Base-by-base conservation (phyloP, 2,888 invertebrate species). In the Melangyna quadrimaculata region DNA sequence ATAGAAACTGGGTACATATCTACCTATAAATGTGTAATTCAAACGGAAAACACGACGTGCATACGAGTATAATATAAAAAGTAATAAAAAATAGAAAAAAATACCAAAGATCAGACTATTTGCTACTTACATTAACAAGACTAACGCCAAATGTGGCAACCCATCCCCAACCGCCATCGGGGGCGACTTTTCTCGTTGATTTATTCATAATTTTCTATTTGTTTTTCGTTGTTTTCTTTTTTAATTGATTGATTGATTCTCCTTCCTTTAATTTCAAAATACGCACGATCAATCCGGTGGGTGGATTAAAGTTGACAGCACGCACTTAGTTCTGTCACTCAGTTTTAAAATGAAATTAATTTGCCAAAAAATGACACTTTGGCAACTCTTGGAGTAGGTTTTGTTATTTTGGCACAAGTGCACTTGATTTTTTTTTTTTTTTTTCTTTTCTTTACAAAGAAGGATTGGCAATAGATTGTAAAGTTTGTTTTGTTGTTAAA, bases 91-190 rank as follows among this genome's bases (percentile, higher is more conserved):
- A 43, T 14, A 53, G 37, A 70, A 8, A 43, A 17, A 53, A 43
- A 70, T 10, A 43, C 10, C 27, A 69, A 32, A 37, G 59, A 55
- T 61, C 6, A 45, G 29, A 17, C 19, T 59, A 8, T 19, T 29
- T 74, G 24, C 14, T 87, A 95, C 96, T 96, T 92, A 97, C 96
- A 93, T 96, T 97, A 89, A 96, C 95, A 91, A 97, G 93, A 91
- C 96, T 96, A 90, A 96, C 96, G 88, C 97, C 97, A 87, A 97
- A 92, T 88, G 96, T 96, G 86, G 96, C 96, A 93, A 97, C 94
- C 97, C 97, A 97, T 73, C 97, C 97, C 96, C 96, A 97, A 71
- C 97, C 97, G 69, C 97, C 97, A 91, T 97, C 97, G 55, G 97
- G 97, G 40, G 97, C 96, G 88, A 96, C 95, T 92, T 95, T 95